These are phyloP conservation scores for Malacosoma neustria DNA, from an alignment of 2,888 invertebrate species.

Conservation along the genomic window DNA sequence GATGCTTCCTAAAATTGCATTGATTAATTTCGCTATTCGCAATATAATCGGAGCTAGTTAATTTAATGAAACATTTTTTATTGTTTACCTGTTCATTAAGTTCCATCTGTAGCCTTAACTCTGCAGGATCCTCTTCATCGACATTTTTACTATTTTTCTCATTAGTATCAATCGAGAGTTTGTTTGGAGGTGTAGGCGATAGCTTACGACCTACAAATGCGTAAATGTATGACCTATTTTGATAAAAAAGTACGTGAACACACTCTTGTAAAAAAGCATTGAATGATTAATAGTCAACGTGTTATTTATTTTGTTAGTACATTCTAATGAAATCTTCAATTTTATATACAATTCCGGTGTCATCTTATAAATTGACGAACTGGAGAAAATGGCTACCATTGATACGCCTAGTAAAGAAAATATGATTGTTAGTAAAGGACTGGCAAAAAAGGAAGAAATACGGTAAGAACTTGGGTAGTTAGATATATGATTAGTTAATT, in stretches of 20 bases:
- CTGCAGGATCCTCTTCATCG: slow-evolving; percentile 87
- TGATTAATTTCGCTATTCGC: no score
- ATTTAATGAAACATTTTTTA: no score
- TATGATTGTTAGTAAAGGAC: slow-evolving; percentile 55
- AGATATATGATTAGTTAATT: slow-evolving; percentile 6
- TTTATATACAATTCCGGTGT: background rate
- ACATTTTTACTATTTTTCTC: slow-evolving; percentile 84
- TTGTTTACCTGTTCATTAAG: slow-evolving; percentile 86
- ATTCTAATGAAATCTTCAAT: background rate
- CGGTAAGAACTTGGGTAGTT: slow-evolving; percentile 18
- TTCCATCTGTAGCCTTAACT: slow-evolving; percentile 89
- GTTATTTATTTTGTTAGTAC: slow-evolving; percentile 7
- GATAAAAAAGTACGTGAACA: background rate
- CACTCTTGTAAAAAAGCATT: background rate
- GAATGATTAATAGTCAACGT: slow-evolving; percentile 1
- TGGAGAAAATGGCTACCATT: slow-evolving; percentile 74
- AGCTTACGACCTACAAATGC: slow-evolving; percentile 76
- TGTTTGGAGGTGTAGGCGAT: slow-evolving; percentile 79
- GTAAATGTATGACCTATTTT: background rate
- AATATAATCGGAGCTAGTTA: no score
- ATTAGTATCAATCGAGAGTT: slow-evolving; percentile 78
- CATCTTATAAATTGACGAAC: slow-evolving; percentile 16
- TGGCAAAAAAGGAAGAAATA: slow-evolving; percentile 8
- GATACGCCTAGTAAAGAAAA: slow-evolving; percentile 41
- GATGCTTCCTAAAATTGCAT: slow-evolving; percentile 85